Percentiles rank a stretch among this genome's conserved stretches.
Evolutionary conservation across 1,140 invertebrate genomes (phyloP).

Genomic region (Dreissena polymorpha): DNA sequence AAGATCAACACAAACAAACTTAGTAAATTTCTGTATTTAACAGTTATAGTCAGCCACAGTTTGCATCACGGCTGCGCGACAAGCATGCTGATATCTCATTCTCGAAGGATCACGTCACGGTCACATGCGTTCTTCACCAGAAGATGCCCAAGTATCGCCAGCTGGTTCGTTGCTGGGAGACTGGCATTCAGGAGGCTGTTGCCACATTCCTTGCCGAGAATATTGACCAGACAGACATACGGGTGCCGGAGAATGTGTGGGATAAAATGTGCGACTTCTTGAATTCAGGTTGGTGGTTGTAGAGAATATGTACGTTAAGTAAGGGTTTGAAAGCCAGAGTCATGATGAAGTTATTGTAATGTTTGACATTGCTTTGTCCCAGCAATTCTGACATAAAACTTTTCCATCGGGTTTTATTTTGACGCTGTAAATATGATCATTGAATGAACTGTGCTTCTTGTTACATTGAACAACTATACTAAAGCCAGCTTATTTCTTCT

Average conservation of each 20-base stretch:
- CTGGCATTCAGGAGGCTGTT: conserved; percentile 42
- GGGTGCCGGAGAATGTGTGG: conserved; percentile 41
- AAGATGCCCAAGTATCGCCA: conserved; percentile 43
- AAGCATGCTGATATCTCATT: conserved; percentile 46
- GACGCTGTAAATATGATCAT: too few relatives aligned
- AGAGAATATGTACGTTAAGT: too few relatives aligned
- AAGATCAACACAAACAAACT: too few relatives aligned
- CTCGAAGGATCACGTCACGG: conserved; percentile 52
- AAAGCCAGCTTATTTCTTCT: too few relatives aligned
- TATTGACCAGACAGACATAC: conserved; percentile 45
- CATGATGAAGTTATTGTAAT: too few relatives aligned
- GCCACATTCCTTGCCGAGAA: conserved; percentile 46
- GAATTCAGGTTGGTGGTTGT: conserved; percentile 27
- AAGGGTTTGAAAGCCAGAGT: too few relatives aligned
- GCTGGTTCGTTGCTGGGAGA: conserved; percentile 44
- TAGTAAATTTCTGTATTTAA: not conserved
- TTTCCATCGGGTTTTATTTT: too few relatives aligned
- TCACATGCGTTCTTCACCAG: conserved; percentile 35
- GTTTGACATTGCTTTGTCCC: too few relatives aligned
- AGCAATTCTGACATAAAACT: too few relatives aligned
- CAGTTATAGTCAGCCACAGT: conserved; percentile 52
- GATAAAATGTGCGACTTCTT: conserved; percentile 46
- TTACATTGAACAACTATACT: too few relatives aligned
- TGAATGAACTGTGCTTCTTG: too few relatives aligned
- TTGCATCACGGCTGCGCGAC: conserved; percentile 35